Evolutionary conservation across 92 coral and sea anemone species (phyloP).

Genomic region (Epizoanthus rinbou): DNA sequence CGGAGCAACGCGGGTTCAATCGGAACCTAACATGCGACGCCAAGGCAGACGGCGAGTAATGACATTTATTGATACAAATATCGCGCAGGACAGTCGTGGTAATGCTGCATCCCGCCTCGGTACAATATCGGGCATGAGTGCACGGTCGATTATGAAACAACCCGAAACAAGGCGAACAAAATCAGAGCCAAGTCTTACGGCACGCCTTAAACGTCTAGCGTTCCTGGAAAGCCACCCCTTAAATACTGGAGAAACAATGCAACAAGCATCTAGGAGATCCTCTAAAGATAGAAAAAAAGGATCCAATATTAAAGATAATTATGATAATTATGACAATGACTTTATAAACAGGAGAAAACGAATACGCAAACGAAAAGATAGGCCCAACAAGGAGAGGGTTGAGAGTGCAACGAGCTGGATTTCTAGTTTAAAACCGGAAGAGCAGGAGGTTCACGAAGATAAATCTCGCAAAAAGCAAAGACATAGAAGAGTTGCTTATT

Average conservation of each 20-base stretch:
- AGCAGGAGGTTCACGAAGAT: background rate
- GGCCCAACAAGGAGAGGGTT: background rate
- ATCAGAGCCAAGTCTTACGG: conserved; percentile 29
- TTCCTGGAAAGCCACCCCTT: conserved; percentile 35
- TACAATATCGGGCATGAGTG: conserved; percentile 23
- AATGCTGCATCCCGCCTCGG: conserved; percentile 23
- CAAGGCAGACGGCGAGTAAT: conserved; percentile 13
- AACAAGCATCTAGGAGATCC: background rate
- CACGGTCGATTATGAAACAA: conserved; percentile 37
- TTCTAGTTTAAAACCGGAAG: background rate
- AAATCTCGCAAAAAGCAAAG: background rate
- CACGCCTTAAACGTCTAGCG: conserved; percentile 16
- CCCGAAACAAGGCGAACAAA: conserved; percentile 5
- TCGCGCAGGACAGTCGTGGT: conserved; percentile 10
- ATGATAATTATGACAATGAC: background rate
- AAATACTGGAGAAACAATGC: background rate
- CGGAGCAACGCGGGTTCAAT: conserved; percentile 14
- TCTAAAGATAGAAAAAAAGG: conserved; percentile 2
- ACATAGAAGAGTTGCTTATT: background rate
- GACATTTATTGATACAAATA: conserved; percentile 22
- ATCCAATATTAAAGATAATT: background rate
- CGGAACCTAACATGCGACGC: conserved; percentile 35
- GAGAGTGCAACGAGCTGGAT: background rate
- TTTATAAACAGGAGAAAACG: conserved; percentile 21
- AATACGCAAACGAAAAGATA: conserved; percentile 17